These are phyloP conservation scores for Loripinus fragilis DNA, from an alignment of 2,888 invertebrate species.

Conservation along the genomic window DNA sequence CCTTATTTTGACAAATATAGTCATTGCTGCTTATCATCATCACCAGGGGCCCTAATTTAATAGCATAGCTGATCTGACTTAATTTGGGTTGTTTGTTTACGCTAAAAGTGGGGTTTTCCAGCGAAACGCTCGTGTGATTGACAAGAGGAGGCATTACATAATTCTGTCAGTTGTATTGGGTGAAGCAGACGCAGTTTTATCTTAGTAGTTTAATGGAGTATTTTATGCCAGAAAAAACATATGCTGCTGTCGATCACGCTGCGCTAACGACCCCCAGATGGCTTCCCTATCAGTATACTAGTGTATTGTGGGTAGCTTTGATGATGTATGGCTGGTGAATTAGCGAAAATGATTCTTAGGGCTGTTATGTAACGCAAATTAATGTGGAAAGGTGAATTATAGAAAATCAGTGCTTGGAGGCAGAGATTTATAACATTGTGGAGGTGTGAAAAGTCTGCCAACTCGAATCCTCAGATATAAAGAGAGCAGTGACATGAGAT, in stretches of 20 bases:
- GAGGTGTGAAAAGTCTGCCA: too few species aligned
- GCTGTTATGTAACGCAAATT: constrained; percentile 12
- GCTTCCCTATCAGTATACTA: constrained; percentile 11
- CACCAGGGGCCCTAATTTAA: too few species aligned
- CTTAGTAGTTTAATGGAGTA: constrained; percentile 29
- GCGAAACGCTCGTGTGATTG: too few species aligned
- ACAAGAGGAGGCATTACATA: constrained; percentile 15
- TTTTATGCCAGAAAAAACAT: constrained; percentile 29
- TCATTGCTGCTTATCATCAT: too few species aligned
- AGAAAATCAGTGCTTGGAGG: neutral
- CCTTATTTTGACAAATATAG: too few species aligned
- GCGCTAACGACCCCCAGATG: constrained; percentile 25
- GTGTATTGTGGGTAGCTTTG: constrained; percentile 11
- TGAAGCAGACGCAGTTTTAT: constrained; percentile 21
- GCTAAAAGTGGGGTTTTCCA: too few species aligned
- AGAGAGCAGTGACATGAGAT: too few species aligned
- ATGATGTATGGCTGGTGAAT: constrained; percentile 12
- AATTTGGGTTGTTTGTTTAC: too few species aligned
- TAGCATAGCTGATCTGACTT: too few species aligned
- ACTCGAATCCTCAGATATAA: too few species aligned
- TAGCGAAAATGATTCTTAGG: constrained; percentile 15
- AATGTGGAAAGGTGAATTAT: neutral
- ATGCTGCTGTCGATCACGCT: constrained; percentile 22
- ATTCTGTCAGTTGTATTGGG: constrained; percentile 24
- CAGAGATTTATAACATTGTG: neutral